Evolutionary conservation across 2,888 invertebrate genomes (phyloP).

Genomic region (Terebella lapidaria): DNA sequence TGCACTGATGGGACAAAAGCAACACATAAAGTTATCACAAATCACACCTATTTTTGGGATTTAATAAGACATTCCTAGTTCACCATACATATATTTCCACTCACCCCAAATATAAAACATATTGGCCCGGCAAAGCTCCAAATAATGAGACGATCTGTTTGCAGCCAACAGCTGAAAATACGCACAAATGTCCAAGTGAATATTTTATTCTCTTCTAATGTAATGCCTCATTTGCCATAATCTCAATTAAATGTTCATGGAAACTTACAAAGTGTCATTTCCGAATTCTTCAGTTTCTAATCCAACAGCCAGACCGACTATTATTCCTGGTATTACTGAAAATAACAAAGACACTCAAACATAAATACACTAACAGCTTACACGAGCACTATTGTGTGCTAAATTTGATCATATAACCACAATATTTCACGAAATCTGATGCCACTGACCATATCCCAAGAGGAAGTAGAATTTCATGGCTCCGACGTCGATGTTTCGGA

Average conservation of each 20-base stretch:
- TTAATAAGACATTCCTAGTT: no score
- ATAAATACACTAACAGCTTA: no score
- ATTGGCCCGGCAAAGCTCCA: constrained; percentile 95
- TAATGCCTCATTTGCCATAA: neutral
- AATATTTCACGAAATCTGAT: neutral
- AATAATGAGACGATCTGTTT: constrained; percentile 85
- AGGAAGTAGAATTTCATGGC: constrained; percentile 78
- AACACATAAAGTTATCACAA: no score
- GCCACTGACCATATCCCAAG: constrained; percentile 12
- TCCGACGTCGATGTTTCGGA: constrained; percentile 93
- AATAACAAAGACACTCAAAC: constrained; percentile 11
- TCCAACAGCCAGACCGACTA: constrained; percentile 84
- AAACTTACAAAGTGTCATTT: constrained; percentile 82
- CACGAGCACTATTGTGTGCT: no score
- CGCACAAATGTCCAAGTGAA: neutral
- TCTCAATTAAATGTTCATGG: neutral
- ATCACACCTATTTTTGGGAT: neutral
- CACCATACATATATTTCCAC: constrained; percentile 15
- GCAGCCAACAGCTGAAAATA: constrained; percentile 82
- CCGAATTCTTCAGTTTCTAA: constrained; percentile 93
- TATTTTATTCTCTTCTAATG: neutral
- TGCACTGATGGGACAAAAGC: no score
- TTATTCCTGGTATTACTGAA: constrained; percentile 69
- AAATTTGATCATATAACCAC: no score
- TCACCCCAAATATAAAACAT: constrained; percentile 68